Percentiles rank a stretch among this genome's conserved stretches.
Evolutionary conservation across 1,140 invertebrate species (phyloP).

Genomic region (Sycophaga agraensis): DNA sequence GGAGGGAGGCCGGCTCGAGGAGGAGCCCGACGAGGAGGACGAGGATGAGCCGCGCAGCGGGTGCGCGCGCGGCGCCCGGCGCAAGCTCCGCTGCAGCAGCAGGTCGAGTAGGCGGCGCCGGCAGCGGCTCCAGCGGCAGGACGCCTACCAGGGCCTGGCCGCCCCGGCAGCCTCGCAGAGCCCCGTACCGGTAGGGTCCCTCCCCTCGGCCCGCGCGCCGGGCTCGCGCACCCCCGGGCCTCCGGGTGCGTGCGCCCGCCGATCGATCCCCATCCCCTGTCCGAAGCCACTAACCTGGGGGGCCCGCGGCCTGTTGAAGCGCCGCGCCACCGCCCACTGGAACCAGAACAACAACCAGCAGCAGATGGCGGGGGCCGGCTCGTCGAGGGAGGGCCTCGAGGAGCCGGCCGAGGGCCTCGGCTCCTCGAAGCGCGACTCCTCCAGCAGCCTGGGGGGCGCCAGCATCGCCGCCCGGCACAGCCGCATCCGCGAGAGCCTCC

Average conservation of each 20-base stretch:
- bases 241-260: background rate
- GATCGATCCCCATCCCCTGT: too few species aligned
- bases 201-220: too few species aligned
- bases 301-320: too few species aligned
- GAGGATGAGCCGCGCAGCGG: background rate
- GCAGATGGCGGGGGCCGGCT: conserved; percentile 34
- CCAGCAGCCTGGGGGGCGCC: conserved; percentile 46
- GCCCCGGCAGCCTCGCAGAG: too few species aligned
- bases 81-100: conserved; percentile 44
- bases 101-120: conserved; percentile 34
- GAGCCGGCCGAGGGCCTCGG: conserved; percentile 33
- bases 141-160: too few species aligned
- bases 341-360: conserved; percentile 17
- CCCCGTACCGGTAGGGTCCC: too few species aligned
- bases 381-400: conserved; percentile 48
- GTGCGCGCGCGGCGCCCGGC: conserved; percentile 12
- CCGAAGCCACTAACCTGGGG: too few species aligned
- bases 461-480: conserved; percentile 45
- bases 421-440: conserved; percentile 47
- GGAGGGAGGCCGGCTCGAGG: background rate
- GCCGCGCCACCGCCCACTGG: conserved; percentile 10
- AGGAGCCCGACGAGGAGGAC: conserved; percentile 3
- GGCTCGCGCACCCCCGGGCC: background rate
- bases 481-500: conserved; percentile 61
- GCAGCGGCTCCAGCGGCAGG: too few species aligned